These are phyloP conservation scores for Acleris sparsana DNA, from an alignment of 2,888 invertebrate genomes.

Conservation along the genomic window DNA sequence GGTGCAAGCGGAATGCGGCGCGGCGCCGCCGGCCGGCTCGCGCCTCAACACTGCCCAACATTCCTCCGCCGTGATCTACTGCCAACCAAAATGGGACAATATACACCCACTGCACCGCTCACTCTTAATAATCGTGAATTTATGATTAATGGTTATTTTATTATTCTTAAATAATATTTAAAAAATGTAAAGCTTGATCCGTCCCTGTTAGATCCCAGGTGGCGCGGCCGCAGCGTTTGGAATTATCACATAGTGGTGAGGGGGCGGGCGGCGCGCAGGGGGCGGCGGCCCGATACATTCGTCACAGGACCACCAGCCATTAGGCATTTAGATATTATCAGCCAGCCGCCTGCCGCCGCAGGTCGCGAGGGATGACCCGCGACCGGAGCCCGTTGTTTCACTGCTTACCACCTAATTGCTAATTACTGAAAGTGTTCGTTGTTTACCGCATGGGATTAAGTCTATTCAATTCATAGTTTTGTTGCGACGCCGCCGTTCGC, in stretches of 20 bases:
- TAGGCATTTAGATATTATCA: slow-evolving; percentile 85
- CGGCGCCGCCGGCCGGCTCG: slow-evolving; percentile 60
- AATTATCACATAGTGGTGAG: slow-evolving; percentile 84
- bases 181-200: slow-evolving; percentile 50
- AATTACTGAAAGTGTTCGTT: slow-evolving; percentile 80
- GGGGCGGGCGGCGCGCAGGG: slow-evolving; percentile 41
- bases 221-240: slow-evolving; percentile 84
- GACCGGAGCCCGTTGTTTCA: slow-evolving; percentile 74
- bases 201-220: slow-evolving; percentile 80
- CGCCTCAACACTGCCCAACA: slow-evolving; percentile 59
- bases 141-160: too few species aligned
- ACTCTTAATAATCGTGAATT: too few species aligned
- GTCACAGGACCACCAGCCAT: slow-evolving; percentile 84
- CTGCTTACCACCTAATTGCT: slow-evolving; percentile 56
- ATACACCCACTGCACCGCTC: background rate
- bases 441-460: slow-evolving; percentile 57
- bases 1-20: slow-evolving; percentile 47
- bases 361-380: slow-evolving; percentile 71
- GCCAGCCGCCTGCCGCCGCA: slow-evolving; percentile 46
- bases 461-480: slow-evolving; percentile 19
- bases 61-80: slow-evolving; percentile 53
- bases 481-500: slow-evolving; percentile 1
- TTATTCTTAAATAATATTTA: slow-evolving; percentile 12
- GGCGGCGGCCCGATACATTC: slow-evolving; percentile 76
- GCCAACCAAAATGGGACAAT: background rate